These are phyloP conservation scores for Pemphigus obesinymphae DNA, from an alignment of 1,140 invertebrate species.

Conservation along the genomic window DNA sequence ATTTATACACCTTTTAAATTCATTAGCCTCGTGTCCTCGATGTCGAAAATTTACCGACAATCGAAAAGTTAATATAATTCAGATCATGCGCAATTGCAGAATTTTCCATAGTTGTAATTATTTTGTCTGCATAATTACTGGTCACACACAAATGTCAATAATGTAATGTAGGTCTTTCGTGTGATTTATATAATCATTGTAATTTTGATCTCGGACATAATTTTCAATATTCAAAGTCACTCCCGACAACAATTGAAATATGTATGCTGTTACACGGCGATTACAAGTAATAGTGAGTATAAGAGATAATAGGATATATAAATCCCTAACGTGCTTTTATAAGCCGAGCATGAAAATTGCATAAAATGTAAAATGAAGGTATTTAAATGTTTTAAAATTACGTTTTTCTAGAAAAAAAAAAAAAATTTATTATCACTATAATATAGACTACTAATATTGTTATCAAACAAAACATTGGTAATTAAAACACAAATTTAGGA, in stretches of 20 bases:
- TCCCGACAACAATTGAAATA: neutral
- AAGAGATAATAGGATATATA: too few relatives aligned
- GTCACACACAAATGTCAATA: neutral
- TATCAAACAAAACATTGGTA: too few relatives aligned
- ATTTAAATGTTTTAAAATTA: too few relatives aligned
- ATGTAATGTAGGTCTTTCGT: neutral
- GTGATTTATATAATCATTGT: neutral
- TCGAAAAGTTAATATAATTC: neutral
- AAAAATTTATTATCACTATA: too few relatives aligned
- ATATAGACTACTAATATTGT: too few relatives aligned
- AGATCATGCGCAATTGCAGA: neutral
- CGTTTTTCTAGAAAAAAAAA: too few relatives aligned
- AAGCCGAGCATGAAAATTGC: too few relatives aligned
- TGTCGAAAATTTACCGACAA: neutral
- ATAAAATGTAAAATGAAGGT: too few relatives aligned
- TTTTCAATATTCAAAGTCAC: neutral
- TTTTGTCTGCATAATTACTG: neutral
- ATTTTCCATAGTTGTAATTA: neutral
- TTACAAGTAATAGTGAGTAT: neutral
- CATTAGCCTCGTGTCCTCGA: neutral
- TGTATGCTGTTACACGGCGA: neutral
- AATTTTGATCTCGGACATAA: neutral
- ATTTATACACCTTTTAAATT: neutral
- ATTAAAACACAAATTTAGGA: too few relatives aligned
- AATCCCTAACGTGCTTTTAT: too few relatives aligned